Percentiles rank a stretch among this genome's conserved stretches.
Evolutionary conservation across 2,797 vertebrate genomes (phyloP).

Genomic region (Melanotaenia pygmaea): DNA sequence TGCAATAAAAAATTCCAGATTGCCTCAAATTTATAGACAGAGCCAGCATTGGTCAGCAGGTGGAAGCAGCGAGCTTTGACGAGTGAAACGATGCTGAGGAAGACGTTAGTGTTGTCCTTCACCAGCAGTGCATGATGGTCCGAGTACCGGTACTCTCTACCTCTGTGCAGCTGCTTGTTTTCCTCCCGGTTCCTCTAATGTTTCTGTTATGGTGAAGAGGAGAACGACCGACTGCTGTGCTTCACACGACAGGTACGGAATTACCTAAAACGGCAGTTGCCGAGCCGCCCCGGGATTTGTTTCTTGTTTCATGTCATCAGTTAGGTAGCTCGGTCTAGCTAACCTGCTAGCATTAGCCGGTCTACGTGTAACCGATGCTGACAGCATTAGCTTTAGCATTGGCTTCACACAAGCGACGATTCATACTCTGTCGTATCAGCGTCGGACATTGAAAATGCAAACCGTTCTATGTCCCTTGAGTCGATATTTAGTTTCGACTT

Average conservation of each 20-base stretch:
- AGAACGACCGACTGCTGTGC: constrained; percentile 52
- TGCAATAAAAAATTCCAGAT: too few species aligned
- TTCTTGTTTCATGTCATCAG: not conserved
- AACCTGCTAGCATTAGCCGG: constrained; percentile 54
- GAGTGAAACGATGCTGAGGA: constrained; percentile 13
- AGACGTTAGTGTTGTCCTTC: not conserved
- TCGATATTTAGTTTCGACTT: not conserved
- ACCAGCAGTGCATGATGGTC: constrained; percentile 72
- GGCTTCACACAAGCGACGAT: constrained; percentile 3
- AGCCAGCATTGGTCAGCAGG: constrained; percentile 9
- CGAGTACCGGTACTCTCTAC: constrained; percentile 37
- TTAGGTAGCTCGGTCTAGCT: constrained; percentile 7
- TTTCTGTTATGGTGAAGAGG: constrained; percentile 68
- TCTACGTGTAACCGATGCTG: constrained; percentile 66
- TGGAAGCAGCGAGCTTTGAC: constrained; percentile 25
- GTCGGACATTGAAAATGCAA: not conserved
- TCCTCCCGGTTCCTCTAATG: not conserved
- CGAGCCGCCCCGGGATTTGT: too few species aligned
- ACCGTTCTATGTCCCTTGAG: fast-evolving
- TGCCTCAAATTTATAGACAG: not conserved
- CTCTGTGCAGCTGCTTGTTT: constrained; percentile 13
- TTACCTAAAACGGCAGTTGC: fast-evolving
- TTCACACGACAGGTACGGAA: constrained; percentile 73
- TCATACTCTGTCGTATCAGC: fast-evolving
- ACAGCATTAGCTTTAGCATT: constrained; percentile 50